A percentile compares a stretch with the other conserved stretches of the same genome.
These are phyloP conservation scores for Thalassophryne amazonica DNA, from an alignment of 2,797 vertebrate genomes.

Conservation along the genomic window DNA sequence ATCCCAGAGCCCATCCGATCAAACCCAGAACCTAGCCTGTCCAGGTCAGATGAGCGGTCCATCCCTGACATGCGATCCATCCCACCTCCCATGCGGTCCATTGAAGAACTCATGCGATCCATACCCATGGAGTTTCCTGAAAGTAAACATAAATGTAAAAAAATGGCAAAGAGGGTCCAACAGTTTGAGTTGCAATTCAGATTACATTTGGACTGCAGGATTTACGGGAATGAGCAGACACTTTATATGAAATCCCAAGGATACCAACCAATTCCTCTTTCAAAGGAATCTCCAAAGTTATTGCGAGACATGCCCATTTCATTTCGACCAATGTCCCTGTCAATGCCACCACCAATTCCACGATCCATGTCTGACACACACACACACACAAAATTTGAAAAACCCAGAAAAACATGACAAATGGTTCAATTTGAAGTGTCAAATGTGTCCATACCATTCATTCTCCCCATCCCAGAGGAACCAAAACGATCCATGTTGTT, in stretches of 20 bases:
- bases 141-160: background rate
- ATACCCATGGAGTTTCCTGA: conserved; percentile 83
- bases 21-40: conserved; percentile 81
- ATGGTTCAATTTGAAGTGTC: conserved; percentile 13
- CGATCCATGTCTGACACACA: conserved; percentile 89
- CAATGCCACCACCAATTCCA: conserved; percentile 87
- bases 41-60: conserved; percentile 87
- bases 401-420: conserved; percentile 24
- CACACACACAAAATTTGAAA: conserved; percentile 54
- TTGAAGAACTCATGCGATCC: conserved; percentile 78
- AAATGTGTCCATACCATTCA: conserved; percentile 82
- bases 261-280: conserved; percentile 87
- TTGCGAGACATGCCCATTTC: conserved; percentile 90
- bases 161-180: background rate
- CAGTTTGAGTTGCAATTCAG: background rate
- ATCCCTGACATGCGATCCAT: conserved; percentile 90
- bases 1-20: conserved; percentile 88
- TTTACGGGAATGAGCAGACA: conserved; percentile 14
- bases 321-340: conserved; percentile 88
- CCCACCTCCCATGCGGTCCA: conserved; percentile 84
- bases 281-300: conserved; percentile 89
- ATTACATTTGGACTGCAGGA: background rate
- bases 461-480: conserved; percentile 90
- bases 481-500: conserved; percentile 92
- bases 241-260: conserved; percentile 32